These are phyloP conservation scores for Muschampia plurimacula DNA, from an alignment of 2,888 invertebrate genomes.

Conservation along the genomic window DNA sequence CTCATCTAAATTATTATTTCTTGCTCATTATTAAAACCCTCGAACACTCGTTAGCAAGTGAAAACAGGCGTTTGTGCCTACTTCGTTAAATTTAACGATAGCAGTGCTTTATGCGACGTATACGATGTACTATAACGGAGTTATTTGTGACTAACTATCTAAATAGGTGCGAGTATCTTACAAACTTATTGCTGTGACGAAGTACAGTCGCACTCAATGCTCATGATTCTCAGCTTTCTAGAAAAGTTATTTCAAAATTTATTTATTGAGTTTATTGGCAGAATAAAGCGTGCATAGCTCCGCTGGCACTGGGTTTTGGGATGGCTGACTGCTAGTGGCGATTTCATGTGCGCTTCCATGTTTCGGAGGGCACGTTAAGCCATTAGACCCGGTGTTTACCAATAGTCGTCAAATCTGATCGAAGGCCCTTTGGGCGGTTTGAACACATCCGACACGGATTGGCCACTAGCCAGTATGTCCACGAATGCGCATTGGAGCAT, in stretches of 20 bases:
- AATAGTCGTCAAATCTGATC: too few relatives aligned
- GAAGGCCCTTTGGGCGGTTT: too few relatives aligned
- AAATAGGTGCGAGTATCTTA: background rate
- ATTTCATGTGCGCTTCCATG: too few relatives aligned
- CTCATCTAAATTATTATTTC: background rate
- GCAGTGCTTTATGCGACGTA: slow-evolving; percentile 21
- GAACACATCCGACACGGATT: too few relatives aligned
- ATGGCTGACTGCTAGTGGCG: too few relatives aligned
- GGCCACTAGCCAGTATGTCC: too few relatives aligned
- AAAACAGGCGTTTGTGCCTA: slow-evolving; percentile 21
- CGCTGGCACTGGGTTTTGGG: too few relatives aligned
- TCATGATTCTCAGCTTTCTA: background rate
- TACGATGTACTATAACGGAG: slow-evolving; percentile 19
- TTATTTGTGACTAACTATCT: slow-evolving; percentile 28
- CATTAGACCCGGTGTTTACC: too few relatives aligned
- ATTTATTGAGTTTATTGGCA: background rate
- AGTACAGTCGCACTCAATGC: slow-evolving; percentile 10
- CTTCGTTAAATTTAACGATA: slow-evolving; percentile 34
- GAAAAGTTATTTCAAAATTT: background rate
- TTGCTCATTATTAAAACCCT: slow-evolving; percentile 16
- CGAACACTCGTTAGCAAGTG: slow-evolving; percentile 25
- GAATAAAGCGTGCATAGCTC: too few relatives aligned
- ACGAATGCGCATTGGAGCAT: too few relatives aligned
- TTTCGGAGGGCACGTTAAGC: too few relatives aligned
- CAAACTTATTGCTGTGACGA: slow-evolving; percentile 24